Percentiles rank a stretch among this genome's conserved stretches.
Evolutionary conservation across 1,140 invertebrate species (phyloP).

Genomic region (Chironomus tepperi): DNA sequence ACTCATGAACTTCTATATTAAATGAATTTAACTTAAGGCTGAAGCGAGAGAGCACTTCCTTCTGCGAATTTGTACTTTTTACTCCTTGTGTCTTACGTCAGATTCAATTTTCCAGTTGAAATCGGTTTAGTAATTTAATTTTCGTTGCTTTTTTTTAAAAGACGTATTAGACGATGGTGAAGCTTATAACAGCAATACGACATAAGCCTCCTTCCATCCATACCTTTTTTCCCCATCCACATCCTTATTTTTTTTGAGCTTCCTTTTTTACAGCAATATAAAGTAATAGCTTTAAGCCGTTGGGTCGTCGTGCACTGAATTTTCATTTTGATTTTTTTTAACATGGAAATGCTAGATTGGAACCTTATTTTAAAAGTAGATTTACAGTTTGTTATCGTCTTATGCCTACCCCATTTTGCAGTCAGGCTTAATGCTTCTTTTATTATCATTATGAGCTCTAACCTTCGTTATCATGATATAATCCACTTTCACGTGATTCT

Average conservation of each 20-base stretch:
- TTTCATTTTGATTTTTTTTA: not conserved
- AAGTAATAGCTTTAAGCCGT: conserved; percentile 12
- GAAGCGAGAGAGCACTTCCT: too few species aligned
- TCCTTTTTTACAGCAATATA: not conserved
- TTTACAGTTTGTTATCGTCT: not conserved
- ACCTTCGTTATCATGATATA: not conserved
- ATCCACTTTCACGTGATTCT: conserved; percentile 6
- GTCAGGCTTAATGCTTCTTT: not conserved
- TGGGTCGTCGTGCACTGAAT: not conserved
- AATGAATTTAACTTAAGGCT: too few species aligned
- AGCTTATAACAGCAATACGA: too few species aligned
- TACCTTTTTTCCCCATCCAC: too few species aligned
- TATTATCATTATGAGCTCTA: conserved; percentile 3
- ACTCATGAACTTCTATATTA: too few species aligned
- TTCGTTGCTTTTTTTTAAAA: not conserved
- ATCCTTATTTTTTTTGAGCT: too few species aligned
- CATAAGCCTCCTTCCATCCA: too few species aligned
- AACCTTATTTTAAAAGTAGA: conserved; percentile 9
- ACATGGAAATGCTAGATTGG: not conserved
- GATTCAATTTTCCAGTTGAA: not conserved
- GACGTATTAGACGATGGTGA: not conserved
- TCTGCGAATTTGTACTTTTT: too few species aligned
- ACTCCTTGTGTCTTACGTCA: not conserved
- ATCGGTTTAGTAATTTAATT: conserved; percentile 2
- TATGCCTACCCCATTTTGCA: not conserved